Base-by-base conservation (phyloP, 2,113 vertebrate species). In the Helogale parvula region DNA sequence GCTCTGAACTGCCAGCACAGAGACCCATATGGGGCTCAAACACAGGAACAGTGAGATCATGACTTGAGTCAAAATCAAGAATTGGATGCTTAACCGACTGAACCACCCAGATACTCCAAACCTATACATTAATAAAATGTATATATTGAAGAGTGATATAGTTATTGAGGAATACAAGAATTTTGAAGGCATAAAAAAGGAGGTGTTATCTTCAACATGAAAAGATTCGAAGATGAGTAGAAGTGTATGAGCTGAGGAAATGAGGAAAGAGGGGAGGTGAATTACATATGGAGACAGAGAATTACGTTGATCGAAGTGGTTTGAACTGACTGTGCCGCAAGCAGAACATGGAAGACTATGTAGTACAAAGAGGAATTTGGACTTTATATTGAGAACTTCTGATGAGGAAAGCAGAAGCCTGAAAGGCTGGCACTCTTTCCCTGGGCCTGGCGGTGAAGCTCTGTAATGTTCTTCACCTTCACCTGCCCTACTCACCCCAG, bases 91-190 rank as follows among this genome's bases (percentile, higher is more conserved):
- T 60, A 60, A 60, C 57, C 0, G 21, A 60, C 21, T 60, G 57
- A 60, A 60, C 21, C 54, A 57, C 54, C 57, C 21, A 9, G 21
- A 21, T 60, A 21, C 21, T 19, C 7, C 11, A 63, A 57, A 35
- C 1, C 31, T n/a, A 4, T 17, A 54, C 21, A 21, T 50, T 35
- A 91, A 80, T 84, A 68, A 3, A 83, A 68, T 77, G 68, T 14
- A 33, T 50, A 47, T 95, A 74, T 57, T 74, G 10, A 86, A 72
- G 90, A 38, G 17, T 29, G 19, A 7, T n/a, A 1, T 12, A 27
- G 5, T 92, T 81, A 31, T 86, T 80, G 31, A 87, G 14, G 41
- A 92, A 68, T 52, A 54, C 41, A 68, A 88, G 31, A 80, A 88
- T 31, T 57, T 41, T 27, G 33, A 54, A 38, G 4, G 12, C 25